phyloP scores from a whole-genome alignment of 2,888 invertebrate species.

The Dolomedes plantarius region DNA sequence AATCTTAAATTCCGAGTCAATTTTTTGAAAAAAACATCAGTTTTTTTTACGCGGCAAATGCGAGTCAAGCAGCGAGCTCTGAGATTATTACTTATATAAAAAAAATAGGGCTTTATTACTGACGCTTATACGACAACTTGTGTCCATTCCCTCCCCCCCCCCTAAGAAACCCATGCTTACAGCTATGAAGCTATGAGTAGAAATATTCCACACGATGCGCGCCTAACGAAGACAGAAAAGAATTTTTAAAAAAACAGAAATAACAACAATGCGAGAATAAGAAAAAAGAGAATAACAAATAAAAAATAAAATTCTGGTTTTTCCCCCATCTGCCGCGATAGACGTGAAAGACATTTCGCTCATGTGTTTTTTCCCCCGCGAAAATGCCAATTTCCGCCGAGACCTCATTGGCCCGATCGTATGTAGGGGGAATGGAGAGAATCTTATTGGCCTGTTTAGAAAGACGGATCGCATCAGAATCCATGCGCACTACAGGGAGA shows the following conservation, averaged over 20 bases:
- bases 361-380: not conserved
- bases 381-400: constrained; percentile 9
- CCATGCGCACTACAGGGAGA: not conserved
- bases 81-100: too few relatives aligned
- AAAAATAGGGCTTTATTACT: too few relatives aligned
- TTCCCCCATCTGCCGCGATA: not conserved
- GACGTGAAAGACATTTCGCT: not conserved
- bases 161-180: too few relatives aligned
- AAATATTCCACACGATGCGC: too few relatives aligned
- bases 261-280: not conserved
- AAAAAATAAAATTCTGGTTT: not conserved
- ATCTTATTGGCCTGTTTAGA: not conserved
- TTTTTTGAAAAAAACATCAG: too few relatives aligned
- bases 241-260: not conserved
- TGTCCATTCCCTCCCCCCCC: too few relatives aligned
- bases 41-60: too few relatives aligned
- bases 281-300: not conserved
- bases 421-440: not conserved
- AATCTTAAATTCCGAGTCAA: too few relatives aligned
- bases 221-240: not conserved
- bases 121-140: too few relatives aligned
- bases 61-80: too few relatives aligned
- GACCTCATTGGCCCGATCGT: not conserved
- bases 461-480: not conserved
- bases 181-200: too few relatives aligned